phyloP scores from a whole-genome alignment of 2,888 invertebrate species.

The Lobophora halterata region DNA sequence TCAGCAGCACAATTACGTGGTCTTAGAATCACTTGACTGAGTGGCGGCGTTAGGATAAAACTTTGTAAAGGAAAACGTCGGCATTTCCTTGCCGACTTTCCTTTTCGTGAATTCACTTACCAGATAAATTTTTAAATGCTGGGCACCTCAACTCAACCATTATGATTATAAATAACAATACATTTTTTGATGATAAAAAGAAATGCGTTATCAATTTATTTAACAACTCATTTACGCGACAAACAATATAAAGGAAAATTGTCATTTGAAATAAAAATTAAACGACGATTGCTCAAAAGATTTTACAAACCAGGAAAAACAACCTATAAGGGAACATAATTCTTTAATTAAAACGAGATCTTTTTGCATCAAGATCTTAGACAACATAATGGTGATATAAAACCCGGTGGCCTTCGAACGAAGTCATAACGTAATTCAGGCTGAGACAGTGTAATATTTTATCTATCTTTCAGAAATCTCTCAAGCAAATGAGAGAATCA shows the following conservation, averaged over 20 bases:
- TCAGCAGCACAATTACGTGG: conserved; percentile 56
- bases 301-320: conserved; percentile 3
- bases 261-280: neutral
- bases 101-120: conserved; percentile 29
- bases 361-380: conserved; percentile 8
- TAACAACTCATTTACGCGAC: conserved; percentile 8
- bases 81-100: conserved; percentile 21
- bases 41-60: conserved; percentile 39
- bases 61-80: conserved; percentile 32
- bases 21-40: conserved; percentile 47
- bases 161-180: conserved; percentile 27
- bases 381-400: conserved; percentile 17
- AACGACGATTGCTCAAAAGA: conserved; percentile 1
- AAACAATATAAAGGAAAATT: conserved; percentile 1
- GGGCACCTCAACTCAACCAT: conserved; percentile 20
- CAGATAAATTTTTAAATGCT: conserved; percentile 27
- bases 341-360: conserved; percentile 15
- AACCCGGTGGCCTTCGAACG: conserved; percentile 13
- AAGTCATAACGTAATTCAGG: conserved; percentile 21
- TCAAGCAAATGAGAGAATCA: conserved; percentile 59
- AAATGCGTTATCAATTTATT: conserved; percentile 7
- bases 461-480: conserved; percentile 33
- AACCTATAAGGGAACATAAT: neutral
- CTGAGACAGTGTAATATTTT: conserved; percentile 22
- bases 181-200: conserved; percentile 21